Base-by-base conservation (phyloP, 2,797 vertebrate species). In the Bradypodion pumilum region DNA sequence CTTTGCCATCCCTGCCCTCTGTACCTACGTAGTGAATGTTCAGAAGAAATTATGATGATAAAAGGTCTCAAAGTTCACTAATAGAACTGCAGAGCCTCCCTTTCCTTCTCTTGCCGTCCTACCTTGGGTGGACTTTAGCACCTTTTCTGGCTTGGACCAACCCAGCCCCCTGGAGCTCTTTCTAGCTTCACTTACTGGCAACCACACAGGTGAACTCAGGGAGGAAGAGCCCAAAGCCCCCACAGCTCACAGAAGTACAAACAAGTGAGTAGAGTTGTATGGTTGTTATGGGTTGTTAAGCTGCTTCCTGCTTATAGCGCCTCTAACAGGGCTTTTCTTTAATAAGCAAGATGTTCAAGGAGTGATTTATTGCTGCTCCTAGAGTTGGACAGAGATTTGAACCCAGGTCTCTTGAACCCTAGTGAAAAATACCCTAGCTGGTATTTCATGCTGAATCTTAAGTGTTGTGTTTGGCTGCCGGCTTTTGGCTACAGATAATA, bases 41-140 rank as follows among this genome's bases (percentile, higher is more conserved):
- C 80, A 62, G 35, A 35, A 35, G 56, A n/a, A 84, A 21, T 2
- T 77, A 74, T 59, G 82, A 84, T 85, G 90, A 74, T 80, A 87
- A 88, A 87, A 93, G 76, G 87, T 93, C 85, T 93, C 92, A 94
- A 95, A 94, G 94, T 92, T 92, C 92, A 93, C 19, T 85, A 83
- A 85, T 86, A 68, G 56, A 79, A 86, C 59, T 7, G 35, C 32
- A 75, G 75, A 60, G 37, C 46, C 73, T 79, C 68, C 78, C 92
- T 88, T 84, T 89, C 75, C 88, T 93, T 81, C 74, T 83, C 85
- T 82, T 19, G 60, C 10, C n/a, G 86, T 79, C 74, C 85, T 88
- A 88, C 87, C 74, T 81, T 92, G 89, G 49, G 60, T 80, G 88
- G 92, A 94, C 94, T 94, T 95, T 25, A 85, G 88, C 76, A 75